Conservation (phyloP, 2,113 vertebrate species). For the Tragelaphus buxtoni region DNA sequence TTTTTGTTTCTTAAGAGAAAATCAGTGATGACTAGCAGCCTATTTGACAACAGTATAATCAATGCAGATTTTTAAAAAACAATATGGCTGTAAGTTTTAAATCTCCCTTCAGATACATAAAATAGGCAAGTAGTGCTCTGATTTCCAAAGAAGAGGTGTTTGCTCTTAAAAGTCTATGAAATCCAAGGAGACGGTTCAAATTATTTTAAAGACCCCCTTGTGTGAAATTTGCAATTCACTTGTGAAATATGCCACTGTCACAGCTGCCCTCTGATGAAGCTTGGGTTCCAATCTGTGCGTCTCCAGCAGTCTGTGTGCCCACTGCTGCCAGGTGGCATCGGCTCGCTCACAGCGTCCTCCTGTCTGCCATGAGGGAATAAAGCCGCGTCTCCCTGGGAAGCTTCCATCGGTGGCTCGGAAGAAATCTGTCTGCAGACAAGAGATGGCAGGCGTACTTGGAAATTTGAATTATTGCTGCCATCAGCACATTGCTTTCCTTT, state of each 20-base stretch:
- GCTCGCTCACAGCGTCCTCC: neutral
- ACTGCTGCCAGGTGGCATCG: constrained; percentile 53
- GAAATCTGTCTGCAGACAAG: constrained; percentile 51
- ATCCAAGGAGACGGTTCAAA: neutral
- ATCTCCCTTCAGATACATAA: neutral
- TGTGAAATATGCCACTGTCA: constrained; percentile 3
- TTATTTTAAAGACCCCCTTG: neutral
- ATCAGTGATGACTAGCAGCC: neutral
- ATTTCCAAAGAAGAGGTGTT: neutral
- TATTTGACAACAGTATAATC: neutral
- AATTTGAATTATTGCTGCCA: constrained; percentile 30
- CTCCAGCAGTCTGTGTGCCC: neutral
- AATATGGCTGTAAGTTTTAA: neutral
- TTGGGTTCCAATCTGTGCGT: constrained; percentile 24
- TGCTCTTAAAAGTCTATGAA: neutral
- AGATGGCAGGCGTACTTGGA: constrained; percentile 35
- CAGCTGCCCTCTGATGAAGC: constrained; percentile 27
- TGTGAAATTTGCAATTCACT: constrained; percentile 4
- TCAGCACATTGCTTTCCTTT: neutral
- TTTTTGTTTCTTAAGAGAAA: too few relatives aligned
- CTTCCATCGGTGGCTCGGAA: constrained; percentile 15
- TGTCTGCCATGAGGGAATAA: constrained; percentile 43
- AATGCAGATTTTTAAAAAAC: neutral
- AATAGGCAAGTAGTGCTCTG: neutral
- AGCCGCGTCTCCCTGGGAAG: constrained; percentile 35